A percentile compares a stretch with the other conserved stretches of the same genome.
Conservation (phyloP, 2,797 vertebrate species). For the Phaenicophaeus curvirostris region DNA sequence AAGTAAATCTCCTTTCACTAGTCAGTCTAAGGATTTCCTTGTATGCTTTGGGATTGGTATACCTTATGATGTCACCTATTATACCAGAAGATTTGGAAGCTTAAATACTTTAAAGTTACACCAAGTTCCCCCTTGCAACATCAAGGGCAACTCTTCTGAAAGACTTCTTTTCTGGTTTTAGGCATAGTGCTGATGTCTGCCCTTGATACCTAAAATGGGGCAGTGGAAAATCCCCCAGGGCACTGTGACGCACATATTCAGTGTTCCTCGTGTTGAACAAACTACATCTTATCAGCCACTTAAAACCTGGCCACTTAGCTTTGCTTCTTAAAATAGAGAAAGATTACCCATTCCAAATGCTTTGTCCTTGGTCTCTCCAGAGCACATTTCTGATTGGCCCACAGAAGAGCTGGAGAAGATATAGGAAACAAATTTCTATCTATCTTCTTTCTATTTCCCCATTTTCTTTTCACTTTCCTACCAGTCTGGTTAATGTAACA, state of each 20-base stretch:
- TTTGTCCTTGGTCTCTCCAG: neutral
- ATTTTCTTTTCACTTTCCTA: neutral
- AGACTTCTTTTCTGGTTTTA: neutral
- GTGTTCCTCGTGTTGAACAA: no score
- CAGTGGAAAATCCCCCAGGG: neutral
- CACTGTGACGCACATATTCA: neutral
- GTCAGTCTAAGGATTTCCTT: neutral
- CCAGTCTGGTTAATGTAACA: neutral
- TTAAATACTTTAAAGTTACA: neutral
- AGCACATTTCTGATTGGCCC: neutral
- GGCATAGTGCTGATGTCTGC: neutral
- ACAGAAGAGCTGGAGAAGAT: neutral
- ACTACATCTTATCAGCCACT: no score
- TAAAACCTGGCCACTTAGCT: no score
- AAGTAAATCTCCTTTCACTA: neutral
- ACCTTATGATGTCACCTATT: neutral
- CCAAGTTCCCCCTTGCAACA: neutral
- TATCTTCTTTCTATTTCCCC: neutral
- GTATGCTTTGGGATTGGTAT: neutral
- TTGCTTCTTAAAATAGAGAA: neutral
- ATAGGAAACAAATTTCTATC: neutral
- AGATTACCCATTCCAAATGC: neutral
- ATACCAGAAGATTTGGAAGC: neutral
- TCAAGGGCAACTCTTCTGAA: neutral
- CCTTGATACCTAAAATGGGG: neutral